phyloP scores from a whole-genome alignment of 2,797 vertebrate species.

The Gambelia wislizenii region DNA sequence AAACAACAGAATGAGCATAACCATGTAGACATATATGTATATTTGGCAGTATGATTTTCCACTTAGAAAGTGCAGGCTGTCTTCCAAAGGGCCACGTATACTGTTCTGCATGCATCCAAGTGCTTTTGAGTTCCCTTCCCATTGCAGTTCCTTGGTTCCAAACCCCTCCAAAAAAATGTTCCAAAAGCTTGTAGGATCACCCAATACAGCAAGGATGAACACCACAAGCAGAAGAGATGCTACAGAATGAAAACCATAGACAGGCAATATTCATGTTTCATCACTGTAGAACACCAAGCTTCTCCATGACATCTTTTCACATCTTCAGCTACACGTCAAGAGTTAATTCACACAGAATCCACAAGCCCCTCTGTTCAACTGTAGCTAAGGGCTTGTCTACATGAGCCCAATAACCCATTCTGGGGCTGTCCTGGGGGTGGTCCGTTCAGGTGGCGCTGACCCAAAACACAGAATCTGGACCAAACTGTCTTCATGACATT shows the following conservation, averaged over 20 bases:
- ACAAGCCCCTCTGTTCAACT: neutral
- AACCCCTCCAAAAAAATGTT: neutral
- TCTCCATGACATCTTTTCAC: neutral
- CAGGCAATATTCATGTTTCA: neutral
- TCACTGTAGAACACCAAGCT: neutral
- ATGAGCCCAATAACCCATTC: no score
- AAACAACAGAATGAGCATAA: constrained; percentile 5
- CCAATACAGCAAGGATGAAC: neutral
- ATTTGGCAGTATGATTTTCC: neutral
- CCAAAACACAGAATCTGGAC: no score
- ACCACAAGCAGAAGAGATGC: neutral
- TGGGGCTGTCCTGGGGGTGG: no score
- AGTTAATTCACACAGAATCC: neutral
- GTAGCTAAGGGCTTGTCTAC: no score
- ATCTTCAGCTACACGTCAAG: neutral
- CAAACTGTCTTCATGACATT: no score
- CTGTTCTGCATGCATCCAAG: neutral
- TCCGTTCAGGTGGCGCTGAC: no score
- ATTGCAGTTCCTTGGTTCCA: neutral
- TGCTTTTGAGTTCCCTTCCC: neutral
- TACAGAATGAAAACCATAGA: neutral
- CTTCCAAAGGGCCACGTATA: neutral
- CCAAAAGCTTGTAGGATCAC: neutral
- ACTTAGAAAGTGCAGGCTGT: neutral
- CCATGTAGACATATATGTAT: neutral